These are phyloP conservation scores for Ophion ellenae DNA, from an alignment of 2,888 invertebrate genomes.

Conservation along the genomic window DNA sequence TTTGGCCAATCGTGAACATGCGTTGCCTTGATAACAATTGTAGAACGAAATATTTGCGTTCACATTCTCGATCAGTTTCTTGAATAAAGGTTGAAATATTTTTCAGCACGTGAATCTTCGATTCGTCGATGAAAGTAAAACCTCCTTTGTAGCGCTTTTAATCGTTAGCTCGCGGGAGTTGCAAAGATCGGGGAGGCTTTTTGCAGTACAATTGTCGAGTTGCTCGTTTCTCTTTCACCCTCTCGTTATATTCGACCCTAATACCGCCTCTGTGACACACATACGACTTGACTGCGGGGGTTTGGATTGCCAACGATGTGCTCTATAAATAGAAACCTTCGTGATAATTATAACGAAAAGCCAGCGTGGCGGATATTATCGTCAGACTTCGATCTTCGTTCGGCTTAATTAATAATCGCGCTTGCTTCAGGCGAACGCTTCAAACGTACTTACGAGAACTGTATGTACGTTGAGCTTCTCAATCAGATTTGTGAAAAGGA, in stretches of 20 bases:
- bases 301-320: slow-evolving; percentile 55
- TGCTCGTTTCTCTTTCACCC: slow-evolving; percentile 32
- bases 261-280: slow-evolving; percentile 39
- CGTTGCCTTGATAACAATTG: background rate
- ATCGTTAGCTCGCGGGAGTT: slow-evolving; percentile 20
- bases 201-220: slow-evolving; percentile 2
- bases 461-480: background rate
- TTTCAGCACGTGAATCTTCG: background rate
- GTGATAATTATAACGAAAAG: slow-evolving; percentile 52
- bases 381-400: slow-evolving; percentile 32
- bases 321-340: slow-evolving; percentile 57
- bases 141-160: slow-evolving; percentile 1
- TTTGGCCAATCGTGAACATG: no score
- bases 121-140: background rate
- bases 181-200: slow-evolving; percentile 17
- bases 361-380: slow-evolving; percentile 35
- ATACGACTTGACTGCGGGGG: slow-evolving; percentile 14
- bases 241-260: slow-evolving; percentile 55
- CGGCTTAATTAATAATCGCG: slow-evolving; percentile 37
- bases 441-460: background rate
- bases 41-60: background rate
- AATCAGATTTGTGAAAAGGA: background rate
- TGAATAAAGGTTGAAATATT: background rate
- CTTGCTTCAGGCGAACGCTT: background rate
- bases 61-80: background rate